Evolutionary conservation across 2,797 vertebrate species (phyloP), one percentile per base, ranked within the genome.

Genomic region (Benthosema pterotum): DNA sequence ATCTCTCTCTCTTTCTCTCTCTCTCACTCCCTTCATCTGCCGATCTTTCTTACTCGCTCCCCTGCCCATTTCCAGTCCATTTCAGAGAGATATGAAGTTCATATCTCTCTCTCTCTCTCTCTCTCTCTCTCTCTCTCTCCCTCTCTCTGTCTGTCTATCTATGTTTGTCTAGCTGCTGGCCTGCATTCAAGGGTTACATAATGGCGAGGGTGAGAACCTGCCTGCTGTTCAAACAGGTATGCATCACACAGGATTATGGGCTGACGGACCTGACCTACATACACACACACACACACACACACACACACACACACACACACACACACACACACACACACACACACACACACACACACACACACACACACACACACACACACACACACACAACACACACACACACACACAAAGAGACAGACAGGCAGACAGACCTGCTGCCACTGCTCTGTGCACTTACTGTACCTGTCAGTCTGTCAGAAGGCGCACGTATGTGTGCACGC

Each of bases 181-280:
- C 66, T 87, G 66, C 65, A 15, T 70, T 82, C 76, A 71, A 64
- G 46, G 65, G 64, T 88, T 88, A 86, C 67, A 67, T 87, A 90
- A 90, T 69, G 9, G 62, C 25, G 70, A 65, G 47, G 78, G 78
- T 91, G 90, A 89, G 89, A 93, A 90, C 70, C 75, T 75, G 83
- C 76, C 82, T 77, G 85, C 86, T 92, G 89, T 89, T 84, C 87
- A 93, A 92, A 92, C 89, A 93, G 75, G 74, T 83, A 57, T 60
- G 60, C 70, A 78, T 84, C 83, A 84, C 65, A 42, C 48, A 67
- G 83, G 88, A 90, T 86, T 86, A 88, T 63, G 55, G 62, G 52
- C 58, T 78, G 80, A 82, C 12, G 50, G 77, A 75, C 79, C 15
- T 17, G 80, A 88, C 87, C 83, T 79, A 87, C 79, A 85, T 25